These are phyloP conservation scores for Drosophila watanabei DNA, from an alignment of 1,140 invertebrate genomes.

Conservation along the genomic window DNA sequence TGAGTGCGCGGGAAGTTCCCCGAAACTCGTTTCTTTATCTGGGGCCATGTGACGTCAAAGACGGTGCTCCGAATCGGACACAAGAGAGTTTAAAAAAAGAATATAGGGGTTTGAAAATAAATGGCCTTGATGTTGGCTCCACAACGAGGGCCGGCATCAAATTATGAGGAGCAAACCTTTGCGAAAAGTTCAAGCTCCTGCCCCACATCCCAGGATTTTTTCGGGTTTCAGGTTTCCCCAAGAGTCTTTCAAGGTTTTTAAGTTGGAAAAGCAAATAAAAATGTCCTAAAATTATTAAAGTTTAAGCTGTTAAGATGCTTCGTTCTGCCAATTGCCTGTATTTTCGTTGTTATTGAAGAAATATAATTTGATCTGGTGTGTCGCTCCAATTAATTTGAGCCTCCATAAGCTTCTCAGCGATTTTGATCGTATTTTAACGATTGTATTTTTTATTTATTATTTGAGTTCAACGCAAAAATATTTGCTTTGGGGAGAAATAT, in stretches of 20 bases:
- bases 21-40: constrained; percentile 64
- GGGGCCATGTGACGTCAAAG: constrained; percentile 73
- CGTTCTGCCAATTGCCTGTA: constrained; percentile 7
- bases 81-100: constrained; percentile 73
- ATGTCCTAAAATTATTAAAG: no score
- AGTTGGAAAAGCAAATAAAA: not conserved
- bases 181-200: constrained; percentile 21
- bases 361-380: not conserved
- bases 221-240: not conserved
- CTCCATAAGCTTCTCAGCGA: constrained; percentile 49
- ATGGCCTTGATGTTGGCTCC: constrained; percentile 59
- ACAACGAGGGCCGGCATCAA: constrained; percentile 24
- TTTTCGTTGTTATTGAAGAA: not conserved
- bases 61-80: constrained; percentile 32
- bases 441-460: not conserved
- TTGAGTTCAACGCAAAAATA: constrained; percentile 20
- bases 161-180: constrained; percentile 30
- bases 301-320: not conserved
- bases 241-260: not conserved
- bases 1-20: constrained; percentile 66
- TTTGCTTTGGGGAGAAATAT: constrained; percentile 30
- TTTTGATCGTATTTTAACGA: constrained; percentile 13
- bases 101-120: constrained; percentile 72
- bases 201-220: not conserved
- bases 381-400: constrained; percentile 17